A percentile compares a stretch with the other conserved stretches of the same genome.
Evolutionary conservation across 2,113 vertebrate species (phyloP).

Genomic region (Diphyllodes magnificus): DNA sequence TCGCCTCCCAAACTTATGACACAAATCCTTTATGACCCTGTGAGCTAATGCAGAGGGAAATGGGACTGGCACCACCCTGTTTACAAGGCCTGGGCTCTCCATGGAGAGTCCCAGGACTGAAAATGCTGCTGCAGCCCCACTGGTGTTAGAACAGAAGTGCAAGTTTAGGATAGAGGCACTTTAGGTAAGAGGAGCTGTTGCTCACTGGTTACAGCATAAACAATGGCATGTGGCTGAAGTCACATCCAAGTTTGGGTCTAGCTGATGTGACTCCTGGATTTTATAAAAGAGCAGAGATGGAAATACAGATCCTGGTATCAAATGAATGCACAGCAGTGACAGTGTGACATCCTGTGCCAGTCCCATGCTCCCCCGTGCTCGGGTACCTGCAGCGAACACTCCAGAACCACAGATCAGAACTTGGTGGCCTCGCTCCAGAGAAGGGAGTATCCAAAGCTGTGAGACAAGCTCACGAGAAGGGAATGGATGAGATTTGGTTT

Average conservation of each 20-base stretch:
- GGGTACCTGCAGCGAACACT: background rate
- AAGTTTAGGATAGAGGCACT: background rate
- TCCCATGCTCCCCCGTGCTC: fast-evolving
- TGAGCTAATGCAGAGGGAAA: constrained; percentile 8
- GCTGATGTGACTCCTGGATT: fast-evolving
- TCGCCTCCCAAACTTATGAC: background rate
- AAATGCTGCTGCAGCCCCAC: background rate
- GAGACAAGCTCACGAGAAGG: background rate
- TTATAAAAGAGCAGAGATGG: background rate
- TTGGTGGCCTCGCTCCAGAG: background rate
- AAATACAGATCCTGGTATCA: background rate
- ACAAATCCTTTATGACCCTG: background rate
- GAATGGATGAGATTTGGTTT: background rate
- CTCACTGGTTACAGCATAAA: background rate
- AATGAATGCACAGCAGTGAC: background rate
- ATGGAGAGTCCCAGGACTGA: background rate
- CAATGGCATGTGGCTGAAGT: fast-evolving
- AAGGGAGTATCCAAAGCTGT: background rate
- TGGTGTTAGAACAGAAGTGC: background rate
- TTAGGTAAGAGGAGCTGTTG: background rate
- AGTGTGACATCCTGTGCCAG: background rate
- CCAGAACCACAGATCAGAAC: background rate
- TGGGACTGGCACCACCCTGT: background rate
- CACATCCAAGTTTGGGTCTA: background rate
- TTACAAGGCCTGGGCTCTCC: background rate